phyloP scores from a whole-genome alignment of 37 sponge, comb jelly and placozoan species.

The Ephydatia muelleri region DNA sequence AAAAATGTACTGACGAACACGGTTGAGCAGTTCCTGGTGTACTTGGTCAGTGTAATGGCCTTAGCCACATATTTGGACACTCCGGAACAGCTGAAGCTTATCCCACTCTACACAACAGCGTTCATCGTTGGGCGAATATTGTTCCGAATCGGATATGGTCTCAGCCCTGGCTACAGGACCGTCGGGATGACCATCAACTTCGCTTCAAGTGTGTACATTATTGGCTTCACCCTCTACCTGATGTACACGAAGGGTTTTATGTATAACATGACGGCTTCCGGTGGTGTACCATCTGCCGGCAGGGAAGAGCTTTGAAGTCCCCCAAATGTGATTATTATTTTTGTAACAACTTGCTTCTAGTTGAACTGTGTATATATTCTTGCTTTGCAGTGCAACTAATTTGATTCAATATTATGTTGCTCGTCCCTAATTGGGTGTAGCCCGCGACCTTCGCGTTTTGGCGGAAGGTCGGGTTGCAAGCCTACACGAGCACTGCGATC shows the following conservation, averaged over 20 bases:
- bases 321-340: too few species aligned
- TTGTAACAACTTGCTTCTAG: too few species aligned
- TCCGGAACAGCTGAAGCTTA: slow-evolving; percentile 37
- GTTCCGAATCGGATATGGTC: slow-evolving; percentile 48
- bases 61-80: slow-evolving; percentile 25
- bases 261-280: background rate
- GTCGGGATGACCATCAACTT: slow-evolving; percentile 35
- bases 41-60: slow-evolving; percentile 3
- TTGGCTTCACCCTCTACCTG: slow-evolving; percentile 20
- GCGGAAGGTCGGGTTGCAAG: too few species aligned
- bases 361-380: too few species aligned
- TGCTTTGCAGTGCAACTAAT: too few species aligned
- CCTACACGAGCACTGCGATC: too few species aligned
- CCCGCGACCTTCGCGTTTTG: too few species aligned
- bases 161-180: slow-evolving; percentile 29
- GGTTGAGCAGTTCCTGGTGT: slow-evolving; percentile 39
- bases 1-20: slow-evolving; percentile 57
- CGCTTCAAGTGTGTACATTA: background rate
- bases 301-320: background rate
- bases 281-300: background rate
- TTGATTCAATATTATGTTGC: too few species aligned
- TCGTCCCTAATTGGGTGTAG: too few species aligned
- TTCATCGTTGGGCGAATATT: slow-evolving; percentile 45
- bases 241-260: slow-evolving; percentile 45
- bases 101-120: slow-evolving; percentile 31